These are phyloP conservation scores for Drosophila azteca DNA, from an alignment of 1,140 invertebrate species.

Conservation along the genomic window DNA sequence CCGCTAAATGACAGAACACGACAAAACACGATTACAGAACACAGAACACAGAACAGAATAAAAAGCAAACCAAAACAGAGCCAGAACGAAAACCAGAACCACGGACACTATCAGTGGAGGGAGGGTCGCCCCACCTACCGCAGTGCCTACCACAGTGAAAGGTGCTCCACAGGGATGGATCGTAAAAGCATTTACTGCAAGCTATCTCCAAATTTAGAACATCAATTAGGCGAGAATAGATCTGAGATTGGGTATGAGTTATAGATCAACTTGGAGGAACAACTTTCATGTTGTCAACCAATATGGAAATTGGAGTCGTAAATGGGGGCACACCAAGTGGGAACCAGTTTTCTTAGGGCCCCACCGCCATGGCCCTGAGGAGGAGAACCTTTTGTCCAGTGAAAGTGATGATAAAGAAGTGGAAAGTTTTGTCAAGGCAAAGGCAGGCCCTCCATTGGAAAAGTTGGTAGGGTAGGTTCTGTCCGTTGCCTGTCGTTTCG, in stretches of 20 bases:
- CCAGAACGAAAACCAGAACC: background rate
- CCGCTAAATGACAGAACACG: conserved; percentile 62
- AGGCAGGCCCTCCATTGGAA: conserved; percentile 1
- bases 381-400: conserved; percentile 43
- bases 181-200: conserved; percentile 3
- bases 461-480: conserved; percentile 55
- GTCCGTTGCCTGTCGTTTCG: background rate
- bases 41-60: background rate
- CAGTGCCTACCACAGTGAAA: conserved; percentile 24
- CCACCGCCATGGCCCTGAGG: conserved; percentile 14
- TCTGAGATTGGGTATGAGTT: conserved; percentile 28
- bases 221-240: conserved; percentile 2
- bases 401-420: conserved; percentile 64
- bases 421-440: conserved; percentile 55
- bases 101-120: conserved; percentile 31
- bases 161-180: conserved; percentile 13
- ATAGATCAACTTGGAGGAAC: background rate
- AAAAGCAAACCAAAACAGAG: background rate
- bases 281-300: conserved; percentile 27
- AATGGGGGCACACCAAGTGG: conserved; percentile 15
- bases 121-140: background rate
- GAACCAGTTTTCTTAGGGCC: conserved; percentile 31
- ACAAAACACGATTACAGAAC: conserved; percentile 39
- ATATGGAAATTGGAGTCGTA: conserved; percentile 36
- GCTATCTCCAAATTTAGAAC: background rate